Conservation (phyloP, 2,888 invertebrate species). For the Gymnosoma rotundatum region DNA sequence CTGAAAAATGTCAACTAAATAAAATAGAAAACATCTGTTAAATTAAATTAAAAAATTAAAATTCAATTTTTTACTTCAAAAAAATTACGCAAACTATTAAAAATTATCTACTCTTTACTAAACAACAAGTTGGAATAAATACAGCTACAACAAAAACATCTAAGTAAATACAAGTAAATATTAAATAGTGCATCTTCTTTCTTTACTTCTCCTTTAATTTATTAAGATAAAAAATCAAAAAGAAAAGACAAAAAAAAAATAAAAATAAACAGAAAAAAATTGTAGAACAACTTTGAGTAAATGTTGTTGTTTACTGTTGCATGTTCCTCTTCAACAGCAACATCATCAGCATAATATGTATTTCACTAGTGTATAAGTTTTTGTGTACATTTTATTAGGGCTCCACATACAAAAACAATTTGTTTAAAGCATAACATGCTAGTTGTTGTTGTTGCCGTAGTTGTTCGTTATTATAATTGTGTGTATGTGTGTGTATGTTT, state of each 20-base stretch:
- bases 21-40: neutral
- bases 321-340: conserved; percentile 24
- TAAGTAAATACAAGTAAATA: conserved; percentile 38
- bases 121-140: conserved; percentile 43
- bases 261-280: conserved; percentile 16
- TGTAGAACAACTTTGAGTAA: conserved; percentile 21
- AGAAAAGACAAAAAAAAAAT: no score
- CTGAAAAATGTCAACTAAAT: neutral
- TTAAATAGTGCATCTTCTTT: conserved; percentile 26
- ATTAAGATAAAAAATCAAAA: neutral
- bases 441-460: conserved; percentile 34
- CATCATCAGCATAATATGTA: neutral
- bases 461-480: conserved; percentile 4
- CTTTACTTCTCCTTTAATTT: conserved; percentile 1
- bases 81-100: conserved; percentile 71
- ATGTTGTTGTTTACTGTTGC: conserved; percentile 35
- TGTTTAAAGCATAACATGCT: conserved; percentile 22
- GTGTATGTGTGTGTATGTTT: conserved; percentile 41
- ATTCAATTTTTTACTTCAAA: no score
- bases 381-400: conserved; percentile 33
- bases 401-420: conserved; percentile 48
- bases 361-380: neutral
- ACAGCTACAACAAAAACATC: conserved; percentile 29
- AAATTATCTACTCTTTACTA: conserved; percentile 11
- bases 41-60: neutral